These are phyloP conservation scores for Limonius californicus DNA, from an alignment of 1,140 invertebrate genomes.

Conservation along the genomic window DNA sequence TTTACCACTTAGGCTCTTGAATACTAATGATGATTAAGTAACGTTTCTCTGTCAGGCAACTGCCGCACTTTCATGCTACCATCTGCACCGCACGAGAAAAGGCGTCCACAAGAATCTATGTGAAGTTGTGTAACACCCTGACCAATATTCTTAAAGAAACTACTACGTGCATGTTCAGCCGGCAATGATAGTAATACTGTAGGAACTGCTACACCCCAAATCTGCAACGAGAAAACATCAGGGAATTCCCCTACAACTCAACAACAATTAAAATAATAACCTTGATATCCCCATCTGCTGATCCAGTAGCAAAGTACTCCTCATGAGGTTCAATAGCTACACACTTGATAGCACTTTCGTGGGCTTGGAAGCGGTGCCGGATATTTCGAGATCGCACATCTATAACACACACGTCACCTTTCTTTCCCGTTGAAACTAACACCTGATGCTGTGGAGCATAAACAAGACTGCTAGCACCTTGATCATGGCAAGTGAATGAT, in stretches of 20 bases:
- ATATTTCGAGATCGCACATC: constrained; percentile 86
- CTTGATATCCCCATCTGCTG: constrained; percentile 99
- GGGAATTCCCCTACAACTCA: constrained; percentile 41
- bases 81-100: constrained; percentile 98
- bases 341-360: constrained; percentile 92
- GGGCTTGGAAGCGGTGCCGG: constrained; percentile 85
- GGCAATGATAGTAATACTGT: constrained; percentile 82
- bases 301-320: constrained; percentile 95
- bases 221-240: constrained; percentile 72
- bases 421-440: constrained; percentile 91
- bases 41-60: constrained; percentile 67
- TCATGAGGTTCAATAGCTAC: constrained; percentile 90
- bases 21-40: constrained; percentile 30
- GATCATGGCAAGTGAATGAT: constrained; percentile 90
- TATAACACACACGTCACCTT: constrained; percentile 93
- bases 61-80: constrained; percentile 96
- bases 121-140: constrained; percentile 95
- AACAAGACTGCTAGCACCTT: constrained; percentile 82
- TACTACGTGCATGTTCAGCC: constrained; percentile 88
- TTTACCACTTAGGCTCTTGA: neutral
- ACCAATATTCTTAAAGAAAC: constrained; percentile 94
- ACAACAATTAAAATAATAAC: constrained; percentile 51
- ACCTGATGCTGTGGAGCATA: constrained; percentile 90
- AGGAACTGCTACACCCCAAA: constrained; percentile 87
- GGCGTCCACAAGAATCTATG: constrained; percentile 76